Percentiles rank a stretch among this genome's conserved stretches.
These are phyloP conservation scores for Schizopygopsis malacanthus DNA, from an alignment of 2,797 vertebrate species.

Conservation along the genomic window DNA sequence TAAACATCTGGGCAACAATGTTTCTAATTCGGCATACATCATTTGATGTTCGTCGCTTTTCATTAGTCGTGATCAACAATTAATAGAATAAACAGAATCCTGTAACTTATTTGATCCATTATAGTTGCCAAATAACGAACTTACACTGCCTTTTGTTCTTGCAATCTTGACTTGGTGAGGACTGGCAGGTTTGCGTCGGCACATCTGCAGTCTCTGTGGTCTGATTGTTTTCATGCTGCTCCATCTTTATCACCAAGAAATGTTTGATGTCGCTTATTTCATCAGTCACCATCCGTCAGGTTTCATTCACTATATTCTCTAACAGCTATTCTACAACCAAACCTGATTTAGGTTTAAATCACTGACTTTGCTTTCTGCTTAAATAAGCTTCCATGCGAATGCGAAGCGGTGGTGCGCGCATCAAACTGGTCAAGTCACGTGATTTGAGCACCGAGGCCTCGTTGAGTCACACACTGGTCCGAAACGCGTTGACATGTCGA, in stretches of 20 bases:
- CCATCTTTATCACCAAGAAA: conserved; percentile 26
- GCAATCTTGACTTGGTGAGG: neutral
- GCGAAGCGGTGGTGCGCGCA: too few species aligned
- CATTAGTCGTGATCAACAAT: neutral
- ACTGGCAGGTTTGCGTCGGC: neutral
- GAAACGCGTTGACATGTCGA: too few species aligned
- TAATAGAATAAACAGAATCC: neutral
- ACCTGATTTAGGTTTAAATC: neutral
- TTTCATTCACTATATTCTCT: neutral
- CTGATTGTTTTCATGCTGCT: conserved; percentile 7
- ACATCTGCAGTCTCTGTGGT: neutral
- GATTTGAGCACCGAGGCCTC: neutral
- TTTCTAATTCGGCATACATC: neutral
- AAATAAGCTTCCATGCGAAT: neutral
- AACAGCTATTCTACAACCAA: neutral
- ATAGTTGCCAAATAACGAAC: neutral
- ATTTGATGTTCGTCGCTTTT: neutral
- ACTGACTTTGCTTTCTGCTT: neutral
- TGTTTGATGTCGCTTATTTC: neutral
- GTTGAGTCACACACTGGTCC: neutral
- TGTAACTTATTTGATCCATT: neutral
- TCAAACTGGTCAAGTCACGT: neutral
- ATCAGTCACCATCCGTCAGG: neutral
- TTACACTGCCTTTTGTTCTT: neutral
- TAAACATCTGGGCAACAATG: neutral